These are phyloP conservation scores for Metopolophium dirhodum DNA, from an alignment of 1,140 invertebrate species.

Conservation along the genomic window DNA sequence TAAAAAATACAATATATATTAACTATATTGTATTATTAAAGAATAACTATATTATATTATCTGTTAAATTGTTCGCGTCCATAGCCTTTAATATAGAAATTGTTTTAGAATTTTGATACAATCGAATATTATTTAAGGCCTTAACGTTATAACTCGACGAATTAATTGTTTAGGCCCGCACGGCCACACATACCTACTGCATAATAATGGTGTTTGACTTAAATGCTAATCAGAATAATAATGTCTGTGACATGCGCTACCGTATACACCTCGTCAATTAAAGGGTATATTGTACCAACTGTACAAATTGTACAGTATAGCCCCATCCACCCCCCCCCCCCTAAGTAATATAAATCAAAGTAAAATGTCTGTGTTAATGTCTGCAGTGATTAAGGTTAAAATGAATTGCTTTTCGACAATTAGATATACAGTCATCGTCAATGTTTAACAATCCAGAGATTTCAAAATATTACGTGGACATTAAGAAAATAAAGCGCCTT, in stretches of 20 bases:
- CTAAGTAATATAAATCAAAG: neutral
- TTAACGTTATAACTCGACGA: neutral
- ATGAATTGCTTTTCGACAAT: conserved; percentile 26
- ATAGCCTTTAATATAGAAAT: neutral
- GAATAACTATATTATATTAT: too few species aligned
- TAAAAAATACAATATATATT: neutral
- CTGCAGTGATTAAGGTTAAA: conserved; percentile 50
- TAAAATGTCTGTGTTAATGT: conserved; percentile 33
- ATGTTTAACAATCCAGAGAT: neutral
- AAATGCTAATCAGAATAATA: neutral
- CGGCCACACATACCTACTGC: too few species aligned
- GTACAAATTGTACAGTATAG: neutral
- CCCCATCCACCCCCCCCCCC: too few species aligned
- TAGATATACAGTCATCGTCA: conserved; percentile 38
- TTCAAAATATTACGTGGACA: conserved; percentile 1
- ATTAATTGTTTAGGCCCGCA: neutral
- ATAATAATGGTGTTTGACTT: neutral
- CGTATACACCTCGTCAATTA: conserved; percentile 23
- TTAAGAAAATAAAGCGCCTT: conserved; percentile 9
- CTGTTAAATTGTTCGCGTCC: neutral
- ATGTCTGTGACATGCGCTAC: neutral
- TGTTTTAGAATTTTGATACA: neutral
- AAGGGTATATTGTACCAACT: neutral
- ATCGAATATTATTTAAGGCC: neutral
- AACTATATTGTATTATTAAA: neutral